phyloP scores from a whole-genome alignment of 2,888 invertebrate genomes.

The Zeuzera pyrina region DNA sequence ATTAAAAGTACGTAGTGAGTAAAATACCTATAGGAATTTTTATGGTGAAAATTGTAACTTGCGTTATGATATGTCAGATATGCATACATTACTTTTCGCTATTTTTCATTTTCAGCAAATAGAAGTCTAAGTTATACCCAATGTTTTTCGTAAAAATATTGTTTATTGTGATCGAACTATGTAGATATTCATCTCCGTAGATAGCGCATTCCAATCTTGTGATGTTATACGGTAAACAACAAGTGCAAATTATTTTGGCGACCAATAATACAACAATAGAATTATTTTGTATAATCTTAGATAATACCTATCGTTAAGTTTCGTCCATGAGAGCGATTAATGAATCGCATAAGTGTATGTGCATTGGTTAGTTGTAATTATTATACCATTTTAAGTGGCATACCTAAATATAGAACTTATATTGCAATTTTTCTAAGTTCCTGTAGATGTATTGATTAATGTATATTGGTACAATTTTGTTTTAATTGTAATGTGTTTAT shows the following conservation, averaged over 20 bases:
- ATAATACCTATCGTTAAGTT: conserved; percentile 44
- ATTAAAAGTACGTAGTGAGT: conserved; percentile 68
- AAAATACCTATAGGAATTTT: conserved; percentile 56
- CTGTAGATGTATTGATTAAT: conserved; percentile 71
- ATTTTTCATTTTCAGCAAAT: background rate
- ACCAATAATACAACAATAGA: conserved; percentile 47
- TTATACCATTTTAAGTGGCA: conserved; percentile 65
- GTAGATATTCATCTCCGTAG: conserved; percentile 32
- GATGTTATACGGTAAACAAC: conserved; percentile 29
- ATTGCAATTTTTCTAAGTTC: conserved; percentile 73
- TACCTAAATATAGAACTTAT: conserved; percentile 71
- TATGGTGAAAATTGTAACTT: conserved; percentile 75
- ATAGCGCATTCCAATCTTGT: conserved; percentile 63
- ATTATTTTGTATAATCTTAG: conserved; percentile 47
- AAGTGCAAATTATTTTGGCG: conserved; percentile 46
- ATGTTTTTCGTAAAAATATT: background rate
- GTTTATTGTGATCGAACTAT: background rate
- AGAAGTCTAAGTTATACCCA: background rate
- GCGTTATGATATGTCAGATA: conserved; percentile 70
- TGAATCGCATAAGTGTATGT: conserved; percentile 27
- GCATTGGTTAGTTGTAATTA: conserved; percentile 42
- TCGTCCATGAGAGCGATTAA: conserved; percentile 31
- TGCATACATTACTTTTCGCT: conserved; percentile 13
- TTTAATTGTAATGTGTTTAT: conserved; percentile 64
- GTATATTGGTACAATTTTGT: conserved; percentile 70